Percentiles rank a stretch among this genome's conserved stretches.
phyloP scores from a whole-genome alignment of 2,113 vertebrate genomes.

The Otis tarda region DNA sequence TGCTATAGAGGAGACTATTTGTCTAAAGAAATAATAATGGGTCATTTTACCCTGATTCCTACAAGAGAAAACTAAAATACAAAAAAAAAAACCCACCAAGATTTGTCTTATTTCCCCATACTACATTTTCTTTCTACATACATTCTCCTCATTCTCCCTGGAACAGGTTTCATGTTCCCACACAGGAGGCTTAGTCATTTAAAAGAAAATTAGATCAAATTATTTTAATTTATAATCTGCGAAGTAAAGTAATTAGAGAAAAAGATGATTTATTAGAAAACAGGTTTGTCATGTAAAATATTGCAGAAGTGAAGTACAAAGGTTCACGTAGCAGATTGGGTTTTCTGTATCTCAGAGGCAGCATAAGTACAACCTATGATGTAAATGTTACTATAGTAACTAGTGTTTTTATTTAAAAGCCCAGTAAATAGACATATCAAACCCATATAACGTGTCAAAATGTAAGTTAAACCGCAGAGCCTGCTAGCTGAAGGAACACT shows the following conservation, averaged over 20 bases:
- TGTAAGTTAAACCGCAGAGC: constrained; percentile 18
- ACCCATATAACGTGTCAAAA: constrained; percentile 10
- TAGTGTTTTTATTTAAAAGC: constrained; percentile 59
- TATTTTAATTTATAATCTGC: background rate
- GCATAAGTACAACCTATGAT: constrained; percentile 44
- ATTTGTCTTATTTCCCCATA: background rate
- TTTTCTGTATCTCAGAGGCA: constrained; percentile 28
- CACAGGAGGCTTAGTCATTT: background rate
- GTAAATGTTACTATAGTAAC: constrained; percentile 71
- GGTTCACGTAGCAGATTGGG: constrained; percentile 22
- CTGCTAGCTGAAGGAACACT: background rate
- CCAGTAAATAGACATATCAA: constrained; percentile 29
- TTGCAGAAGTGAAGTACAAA: background rate
- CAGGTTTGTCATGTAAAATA: background rate
- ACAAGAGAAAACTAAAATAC: background rate
- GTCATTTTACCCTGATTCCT: background rate
- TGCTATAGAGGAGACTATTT: background rate
- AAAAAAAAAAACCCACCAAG: background rate
- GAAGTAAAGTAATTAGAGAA: background rate
- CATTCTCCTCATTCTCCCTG: background rate
- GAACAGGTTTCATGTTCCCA: background rate
- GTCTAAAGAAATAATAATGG: background rate
- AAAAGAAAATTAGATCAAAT: background rate
- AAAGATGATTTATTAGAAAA: background rate
- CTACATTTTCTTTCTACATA: background rate